These are phyloP conservation scores for Channa maculata DNA, from an alignment of 2,113 vertebrate genomes.

Conservation along the genomic window DNA sequence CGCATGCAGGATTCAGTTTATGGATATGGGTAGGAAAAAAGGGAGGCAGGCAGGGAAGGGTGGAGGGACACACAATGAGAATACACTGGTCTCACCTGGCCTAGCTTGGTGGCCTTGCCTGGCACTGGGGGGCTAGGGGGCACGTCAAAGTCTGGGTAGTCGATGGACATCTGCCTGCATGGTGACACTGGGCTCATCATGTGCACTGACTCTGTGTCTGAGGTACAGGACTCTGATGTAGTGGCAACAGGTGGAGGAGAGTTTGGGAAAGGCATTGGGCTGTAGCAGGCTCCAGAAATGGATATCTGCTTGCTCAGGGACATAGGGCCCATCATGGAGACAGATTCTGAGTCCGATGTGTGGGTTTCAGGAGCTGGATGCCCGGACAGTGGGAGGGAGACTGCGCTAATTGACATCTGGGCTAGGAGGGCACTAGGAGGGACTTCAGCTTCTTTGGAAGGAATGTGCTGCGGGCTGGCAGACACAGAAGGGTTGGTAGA, in stretches of 20 bases:
- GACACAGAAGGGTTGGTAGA: constrained; percentile 94
- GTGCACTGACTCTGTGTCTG: constrained; percentile 67
- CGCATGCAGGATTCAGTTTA: constrained; percentile 63
- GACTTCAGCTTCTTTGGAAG: constrained; percentile 84
- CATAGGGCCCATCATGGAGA: constrained; percentile 67
- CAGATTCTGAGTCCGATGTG: constrained; percentile 40
- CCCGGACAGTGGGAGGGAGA: constrained; percentile 49
- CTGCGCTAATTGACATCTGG: constrained; percentile 90
- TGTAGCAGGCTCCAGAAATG: constrained; percentile 70
- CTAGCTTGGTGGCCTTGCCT: constrained; percentile 63
- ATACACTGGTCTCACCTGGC: constrained; percentile 85
- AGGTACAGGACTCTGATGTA: constrained; percentile 67
- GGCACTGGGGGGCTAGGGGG: constrained; percentile 74
- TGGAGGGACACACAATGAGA: constrained; percentile 45
- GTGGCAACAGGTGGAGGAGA: constrained; percentile 56
- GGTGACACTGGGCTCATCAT: constrained; percentile 85
- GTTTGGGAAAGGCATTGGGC: constrained; percentile 53
- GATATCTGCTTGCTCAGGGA: constrained; percentile 87
- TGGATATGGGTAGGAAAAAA: constrained; percentile 35
- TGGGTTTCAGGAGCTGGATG: constrained; percentile 40
- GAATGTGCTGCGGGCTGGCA: constrained; percentile 93
- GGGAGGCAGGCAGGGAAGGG: constrained; percentile 22
- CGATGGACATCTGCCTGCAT: constrained; percentile 92
- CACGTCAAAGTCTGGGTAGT: constrained; percentile 86
- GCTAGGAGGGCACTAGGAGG: constrained; percentile 91